Evolutionary conservation across 2,113 vertebrate species (phyloP), one percentile per base, ranked within the genome.

Genomic region (Melanerpes aurifrons): DNA sequence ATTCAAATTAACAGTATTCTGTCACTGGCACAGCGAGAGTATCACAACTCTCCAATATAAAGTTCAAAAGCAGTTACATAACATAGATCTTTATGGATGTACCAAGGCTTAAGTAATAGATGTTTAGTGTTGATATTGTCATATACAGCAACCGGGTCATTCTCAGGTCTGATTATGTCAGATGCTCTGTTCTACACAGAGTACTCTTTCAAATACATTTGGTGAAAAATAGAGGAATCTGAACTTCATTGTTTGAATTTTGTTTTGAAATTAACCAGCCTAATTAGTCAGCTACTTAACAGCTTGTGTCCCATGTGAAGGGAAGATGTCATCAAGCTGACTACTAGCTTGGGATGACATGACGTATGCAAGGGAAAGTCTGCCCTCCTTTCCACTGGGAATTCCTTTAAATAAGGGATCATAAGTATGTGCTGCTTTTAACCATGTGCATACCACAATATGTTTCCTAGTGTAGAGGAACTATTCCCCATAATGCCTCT

Each of bases 381-480:
- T 26, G 54, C 68, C 6, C 58, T 81, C 68, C 28, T 77, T 70
- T 63, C 61, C 31, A 2, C 15, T 21, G 47, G 17, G 31, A 68
- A 15, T 14, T 71, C 31, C n/a, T 13, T 32, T 31, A 64, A 68
- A 82, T 16, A 12, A 84, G 32, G 10, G 18, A 82, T n/a, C 40
- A 43, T 16, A 78, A 81, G 59, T 8, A 12, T 5, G n/a, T 25
- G 16, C 53, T 59, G 50, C 7, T 73, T 28, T 76, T 19, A 67
- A 20, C 17, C 18, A 50, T 0, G 3, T 32, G 73, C 54, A 62
- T 0, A 73, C 29, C 47, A 91, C 18, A 45, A 4, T 16, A 12
- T 4, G 6, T 22, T 68, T 53, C 14, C 35, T 56, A 9, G 8
- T 7, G 25, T 7, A 59, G 69, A 58, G 48, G 10, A 79, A 72